These are phyloP conservation scores for Hexactinellida sp. DNA, from an alignment of 37 sponge, comb jelly and placozoan genomes.

Conservation along the genomic window DNA sequence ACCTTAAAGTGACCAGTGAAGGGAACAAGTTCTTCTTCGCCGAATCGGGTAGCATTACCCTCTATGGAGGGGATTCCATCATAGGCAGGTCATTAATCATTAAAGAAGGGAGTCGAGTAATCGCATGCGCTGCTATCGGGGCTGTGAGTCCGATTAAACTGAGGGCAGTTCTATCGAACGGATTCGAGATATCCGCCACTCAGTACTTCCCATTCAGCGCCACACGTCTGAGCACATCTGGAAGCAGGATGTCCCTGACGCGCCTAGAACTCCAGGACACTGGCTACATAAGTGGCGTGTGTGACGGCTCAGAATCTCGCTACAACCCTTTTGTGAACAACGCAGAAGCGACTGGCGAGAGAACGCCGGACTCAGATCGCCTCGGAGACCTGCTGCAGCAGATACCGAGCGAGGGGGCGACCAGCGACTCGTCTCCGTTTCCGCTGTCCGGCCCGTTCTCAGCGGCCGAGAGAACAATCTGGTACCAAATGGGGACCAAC, in stretches of 20 bases:
- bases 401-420: neutral
- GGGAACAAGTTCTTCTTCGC: neutral
- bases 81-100: neutral
- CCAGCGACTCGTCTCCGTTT: neutral
- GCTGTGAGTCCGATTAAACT: neutral
- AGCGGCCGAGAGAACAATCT: neutral
- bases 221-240: neutral
- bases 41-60: neutral
- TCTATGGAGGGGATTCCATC: neutral
- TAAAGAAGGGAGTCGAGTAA: neutral
- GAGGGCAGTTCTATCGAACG: neutral
- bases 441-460: neutral
- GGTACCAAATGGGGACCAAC: neutral
- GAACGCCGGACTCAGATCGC: neutral
- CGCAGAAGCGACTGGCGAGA: neutral
- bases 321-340: neutral
- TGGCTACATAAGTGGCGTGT: neutral
- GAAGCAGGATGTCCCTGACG: neutral
- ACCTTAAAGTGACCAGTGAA: neutral
- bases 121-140: neutral
- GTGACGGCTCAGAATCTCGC: neutral
- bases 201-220: constrained; percentile 1
- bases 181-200: neutral
- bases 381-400: neutral
- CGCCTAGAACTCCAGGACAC: neutral